Conservation (phyloP, 2,113 vertebrate species). For the Falcunculus frontatus region DNA sequence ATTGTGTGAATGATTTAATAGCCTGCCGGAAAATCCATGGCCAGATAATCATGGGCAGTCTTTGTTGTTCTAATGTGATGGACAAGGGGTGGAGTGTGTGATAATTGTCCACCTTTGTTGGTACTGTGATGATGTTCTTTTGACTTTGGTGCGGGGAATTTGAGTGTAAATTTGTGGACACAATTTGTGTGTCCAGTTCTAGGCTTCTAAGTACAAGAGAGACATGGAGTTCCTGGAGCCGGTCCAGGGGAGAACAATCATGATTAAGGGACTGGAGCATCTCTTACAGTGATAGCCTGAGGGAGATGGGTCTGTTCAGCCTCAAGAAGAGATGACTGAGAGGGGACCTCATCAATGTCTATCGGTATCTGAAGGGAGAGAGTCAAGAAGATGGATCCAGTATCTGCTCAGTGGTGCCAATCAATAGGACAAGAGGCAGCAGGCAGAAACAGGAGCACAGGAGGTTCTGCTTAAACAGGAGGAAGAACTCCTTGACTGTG, state of each 20-base stretch:
- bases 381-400: background rate
- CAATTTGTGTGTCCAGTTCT: background rate
- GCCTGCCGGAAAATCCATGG: background rate
- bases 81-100: background rate
- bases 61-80: background rate
- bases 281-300: background rate
- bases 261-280: background rate
- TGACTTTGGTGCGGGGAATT: background rate
- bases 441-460: background rate
- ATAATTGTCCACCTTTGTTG: background rate
- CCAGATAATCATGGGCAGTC: too few species aligned
- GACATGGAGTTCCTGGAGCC: fast-evolving
- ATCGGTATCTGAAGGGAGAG: background rate
- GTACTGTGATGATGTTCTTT: background rate
- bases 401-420: too few species aligned
- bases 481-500: background rate
- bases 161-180: background rate
- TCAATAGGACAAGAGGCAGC: background rate
- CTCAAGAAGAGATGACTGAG: background rate
- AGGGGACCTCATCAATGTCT: background rate
- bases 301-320: background rate
- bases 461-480: background rate
- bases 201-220: background rate
- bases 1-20: background rate
- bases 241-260: background rate